phyloP scores from a whole-genome alignment of 1,140 invertebrate species.

The Tetramorium parvispinum region DNA sequence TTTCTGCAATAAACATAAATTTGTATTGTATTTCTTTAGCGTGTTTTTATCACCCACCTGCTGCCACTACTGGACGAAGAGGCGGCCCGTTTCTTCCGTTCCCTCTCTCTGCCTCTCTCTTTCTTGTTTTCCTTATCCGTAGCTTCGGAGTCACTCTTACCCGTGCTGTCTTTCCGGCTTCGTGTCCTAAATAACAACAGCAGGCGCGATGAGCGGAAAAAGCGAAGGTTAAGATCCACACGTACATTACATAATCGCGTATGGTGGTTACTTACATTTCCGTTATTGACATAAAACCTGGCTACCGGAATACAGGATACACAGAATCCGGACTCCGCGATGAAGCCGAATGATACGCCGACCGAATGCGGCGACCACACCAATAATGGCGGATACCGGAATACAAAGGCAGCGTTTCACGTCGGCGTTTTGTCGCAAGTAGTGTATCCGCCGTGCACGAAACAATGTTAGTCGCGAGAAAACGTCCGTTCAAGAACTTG shows the following conservation, averaged over 20 bases:
- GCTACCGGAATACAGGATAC: background rate
- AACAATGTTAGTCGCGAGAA: background rate
- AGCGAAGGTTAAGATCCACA: background rate
- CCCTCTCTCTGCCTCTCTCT: conserved; percentile 87
- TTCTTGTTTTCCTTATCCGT: conserved; percentile 91
- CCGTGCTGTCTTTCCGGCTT: conserved; percentile 87
- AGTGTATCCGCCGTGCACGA: background rate
- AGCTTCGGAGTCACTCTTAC: conserved; percentile 86
- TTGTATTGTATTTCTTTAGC: background rate
- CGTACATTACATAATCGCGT: too few species aligned
- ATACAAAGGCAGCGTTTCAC: background rate
- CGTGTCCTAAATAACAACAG: conserved; percentile 85
- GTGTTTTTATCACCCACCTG: conserved; percentile 85
- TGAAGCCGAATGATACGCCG: conserved; percentile 9
- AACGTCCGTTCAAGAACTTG: background rate
- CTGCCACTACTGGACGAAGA: conserved; percentile 92
- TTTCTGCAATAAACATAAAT: background rate
- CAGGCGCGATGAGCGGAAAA: background rate
- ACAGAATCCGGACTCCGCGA: background rate
- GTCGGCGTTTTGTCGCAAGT: background rate
- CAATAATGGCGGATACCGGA: conserved; percentile 67
- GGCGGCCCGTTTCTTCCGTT: conserved; percentile 89
- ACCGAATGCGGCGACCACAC: conserved; percentile 11
- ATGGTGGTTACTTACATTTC: conserved; percentile 64
- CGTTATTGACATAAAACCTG: background rate